Base-by-base conservation (phyloP, 2,888 invertebrate genomes). In the Epinotia nisella region DNA sequence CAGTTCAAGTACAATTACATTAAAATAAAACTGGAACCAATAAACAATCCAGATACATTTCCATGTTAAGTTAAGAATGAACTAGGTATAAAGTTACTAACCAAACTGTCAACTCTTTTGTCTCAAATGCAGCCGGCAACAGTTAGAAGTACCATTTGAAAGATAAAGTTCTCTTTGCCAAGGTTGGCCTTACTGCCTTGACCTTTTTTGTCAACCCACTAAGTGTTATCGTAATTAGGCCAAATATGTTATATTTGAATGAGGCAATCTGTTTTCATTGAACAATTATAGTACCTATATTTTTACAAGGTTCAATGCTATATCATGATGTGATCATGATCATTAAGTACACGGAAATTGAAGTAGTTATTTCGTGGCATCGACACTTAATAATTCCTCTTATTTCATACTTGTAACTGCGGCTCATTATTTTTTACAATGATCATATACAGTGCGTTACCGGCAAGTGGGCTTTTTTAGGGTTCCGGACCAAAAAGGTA, bases 201-300 rank as follows among this genome's bases (percentile, higher is more conserved):
- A 89, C 88, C 87, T 70, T 75, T 78, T 81, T 79, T 79, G 83
- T 89, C 89, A 85, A 87, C 84, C 88, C 90, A 90, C 82, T 51
- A 82, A 76, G 70, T 71, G 78, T 78, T 85, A 87, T 87, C 83
- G 72, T 83, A 82, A 82, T 81, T 84, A 78, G 81, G 80, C 81
- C 83, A 82, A 81, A 76, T 74, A 78, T 49, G 15, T 2, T 4
- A 78, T 71, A 75, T 75, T 74, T 74, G 79, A 81, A 77, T 77
- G 75, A 83, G 85, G 85, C 85, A 87, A 85, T 85, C 85, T 74
- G 72, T 64, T 58, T 56, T 58, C 41, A 76, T 45, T 56, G 13
- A 62, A 60, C 77, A 73, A 77, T 76, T 19, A 56, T 45, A 64
- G 41, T 35, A n/a, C n/a, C n/a, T n/a, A 13, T 15, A 45, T 45